phyloP scores from a whole-genome alignment of 2,113 vertebrate genomes.

The Chaenocephalus aceratus region DNA sequence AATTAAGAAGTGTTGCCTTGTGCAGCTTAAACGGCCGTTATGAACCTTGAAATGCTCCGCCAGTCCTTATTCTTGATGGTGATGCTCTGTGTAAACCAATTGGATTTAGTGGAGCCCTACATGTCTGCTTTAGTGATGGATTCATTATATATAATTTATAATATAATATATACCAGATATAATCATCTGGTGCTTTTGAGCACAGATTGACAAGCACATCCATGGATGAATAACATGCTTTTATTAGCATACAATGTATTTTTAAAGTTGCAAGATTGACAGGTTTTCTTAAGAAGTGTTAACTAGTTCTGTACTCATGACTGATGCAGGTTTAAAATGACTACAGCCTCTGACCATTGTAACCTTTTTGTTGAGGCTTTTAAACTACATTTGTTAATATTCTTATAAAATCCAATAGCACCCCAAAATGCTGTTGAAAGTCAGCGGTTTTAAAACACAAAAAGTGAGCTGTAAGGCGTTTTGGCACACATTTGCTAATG shows the following conservation, averaged over 20 bases:
- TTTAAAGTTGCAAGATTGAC: constrained; percentile 41
- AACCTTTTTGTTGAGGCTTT: not conserved
- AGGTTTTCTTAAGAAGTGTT: constrained; percentile 27
- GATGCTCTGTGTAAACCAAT: constrained; percentile 26
- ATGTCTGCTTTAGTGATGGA: constrained; percentile 20
- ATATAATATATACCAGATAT: no score
- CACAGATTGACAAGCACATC: constrained; percentile 21
- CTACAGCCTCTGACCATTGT: not conserved
- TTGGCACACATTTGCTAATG: not conserved
- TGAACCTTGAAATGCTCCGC: constrained; percentile 5
- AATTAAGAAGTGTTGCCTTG: constrained; percentile 11
- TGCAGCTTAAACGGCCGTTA: constrained; percentile 28
- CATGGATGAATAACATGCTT: constrained; percentile 25
- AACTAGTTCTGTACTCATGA: constrained; percentile 10
- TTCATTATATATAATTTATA: constrained; percentile 2
- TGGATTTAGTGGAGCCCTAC: constrained; percentile 23
- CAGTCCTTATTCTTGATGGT: not conserved
- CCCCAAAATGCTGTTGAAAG: not conserved
- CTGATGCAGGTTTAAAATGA: constrained; percentile 8
- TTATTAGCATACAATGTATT: constrained; percentile 18
- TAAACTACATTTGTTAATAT: not conserved
- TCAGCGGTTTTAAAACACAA: not conserved
- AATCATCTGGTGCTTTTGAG: constrained; percentile 17
- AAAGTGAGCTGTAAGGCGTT: not conserved
- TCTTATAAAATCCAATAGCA: not conserved